Conservation (phyloP, 2,888 invertebrate species). For the Lasioglossum calceatum region DNA sequence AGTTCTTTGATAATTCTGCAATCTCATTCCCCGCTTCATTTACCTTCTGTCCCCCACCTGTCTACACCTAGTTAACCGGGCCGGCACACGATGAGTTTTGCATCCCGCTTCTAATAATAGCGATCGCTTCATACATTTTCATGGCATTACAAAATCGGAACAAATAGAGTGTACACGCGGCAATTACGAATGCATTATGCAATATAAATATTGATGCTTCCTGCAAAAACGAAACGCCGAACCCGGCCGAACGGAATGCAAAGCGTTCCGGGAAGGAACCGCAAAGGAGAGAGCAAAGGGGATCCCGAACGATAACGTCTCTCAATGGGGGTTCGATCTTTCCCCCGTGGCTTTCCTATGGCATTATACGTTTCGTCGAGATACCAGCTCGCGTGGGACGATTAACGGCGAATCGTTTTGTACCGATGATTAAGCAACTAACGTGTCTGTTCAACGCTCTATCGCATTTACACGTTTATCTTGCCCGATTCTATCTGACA, state of each 20-base stretch:
- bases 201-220: conserved; percentile 84
- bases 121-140: conserved; percentile 84
- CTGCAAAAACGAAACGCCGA: conserved; percentile 81
- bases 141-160: conserved; percentile 84
- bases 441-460: neutral
- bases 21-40: conserved; percentile 76
- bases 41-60: conserved; percentile 76
- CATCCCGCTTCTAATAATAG: conserved; percentile 83
- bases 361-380: conserved; percentile 13
- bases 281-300: conserved; percentile 45
- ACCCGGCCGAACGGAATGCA: conserved; percentile 79
- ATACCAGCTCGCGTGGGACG: neutral
- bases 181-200: conserved; percentile 84
- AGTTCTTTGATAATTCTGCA: conserved; percentile 75
- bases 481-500: neutral
- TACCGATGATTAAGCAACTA: conserved; percentile 4
- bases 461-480: neutral
- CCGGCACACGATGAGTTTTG: conserved; percentile 72
- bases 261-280: conserved; percentile 75
- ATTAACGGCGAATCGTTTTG: conserved; percentile 13
- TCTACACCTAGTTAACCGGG: conserved; percentile 74
- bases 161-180: conserved; percentile 84
- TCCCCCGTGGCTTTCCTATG: conserved; percentile 26
- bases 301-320: conserved; percentile 60
- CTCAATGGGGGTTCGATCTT: conserved; percentile 55